These are phyloP conservation scores for Antheraea pernyi DNA, from an alignment of 1,140 invertebrate species.

Conservation along the genomic window DNA sequence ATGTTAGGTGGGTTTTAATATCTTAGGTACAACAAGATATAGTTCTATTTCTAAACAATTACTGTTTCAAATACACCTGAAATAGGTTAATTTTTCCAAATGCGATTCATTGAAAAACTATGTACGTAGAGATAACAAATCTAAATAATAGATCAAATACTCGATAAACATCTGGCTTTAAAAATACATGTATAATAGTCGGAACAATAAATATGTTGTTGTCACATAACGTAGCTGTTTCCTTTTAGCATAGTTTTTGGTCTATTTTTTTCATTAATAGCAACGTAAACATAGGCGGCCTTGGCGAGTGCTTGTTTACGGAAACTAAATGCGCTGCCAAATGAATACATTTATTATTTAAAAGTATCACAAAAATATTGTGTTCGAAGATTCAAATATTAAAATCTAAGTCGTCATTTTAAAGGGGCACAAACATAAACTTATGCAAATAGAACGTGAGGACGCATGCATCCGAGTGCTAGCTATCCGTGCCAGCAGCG, in stretches of 20 bases:
- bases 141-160: background rate
- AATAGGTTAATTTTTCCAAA: too few species aligned
- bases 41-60: too few species aligned
- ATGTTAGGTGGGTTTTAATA: too few species aligned
- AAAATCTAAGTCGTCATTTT: too few species aligned
- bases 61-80: too few species aligned
- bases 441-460: conserved; percentile 66
- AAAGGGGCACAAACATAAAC: conserved; percentile 31
- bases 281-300: conserved; percentile 53
- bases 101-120: too few species aligned
- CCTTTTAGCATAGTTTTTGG: conserved; percentile 11
- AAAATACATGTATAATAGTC: conserved; percentile 10
- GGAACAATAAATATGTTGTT: conserved; percentile 7
- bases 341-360: conserved; percentile 28
- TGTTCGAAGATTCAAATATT: background rate
- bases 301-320: conserved; percentile 64
- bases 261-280: background rate
- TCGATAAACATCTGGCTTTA: background rate
- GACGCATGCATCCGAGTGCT: conserved; percentile 41
- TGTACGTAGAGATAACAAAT: background rate
- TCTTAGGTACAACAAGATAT: too few species aligned
- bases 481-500: conserved; percentile 49
- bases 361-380: background rate
- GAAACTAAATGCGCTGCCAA: conserved; percentile 57
- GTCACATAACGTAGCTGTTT: conserved; percentile 9